phyloP scores from a whole-genome alignment of 1,140 invertebrate genomes.

The Trissolcus basalis region DNA sequence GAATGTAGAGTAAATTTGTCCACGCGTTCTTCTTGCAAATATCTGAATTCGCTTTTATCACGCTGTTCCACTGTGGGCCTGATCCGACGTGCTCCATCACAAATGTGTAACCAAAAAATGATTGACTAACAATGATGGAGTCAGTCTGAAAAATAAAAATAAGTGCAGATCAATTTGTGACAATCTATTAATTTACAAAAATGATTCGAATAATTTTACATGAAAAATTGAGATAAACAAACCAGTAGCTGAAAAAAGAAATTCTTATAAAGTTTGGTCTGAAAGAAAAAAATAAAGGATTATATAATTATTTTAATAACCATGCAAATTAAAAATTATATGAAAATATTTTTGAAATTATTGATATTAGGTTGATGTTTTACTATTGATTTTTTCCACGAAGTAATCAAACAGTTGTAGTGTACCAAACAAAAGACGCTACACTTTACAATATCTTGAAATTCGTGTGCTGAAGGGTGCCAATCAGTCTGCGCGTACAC shows the following conservation, averaged over 20 bases:
- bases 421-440: too few species aligned
- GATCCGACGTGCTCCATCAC: constrained; percentile 81
- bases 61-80: constrained; percentile 82
- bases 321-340: too few species aligned
- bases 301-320: too few species aligned
- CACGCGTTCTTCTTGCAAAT: constrained; percentile 82
- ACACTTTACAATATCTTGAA: neutral
- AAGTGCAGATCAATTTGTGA: constrained; percentile 29
- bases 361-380: too few species aligned
- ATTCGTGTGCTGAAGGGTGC: constrained; percentile 23
- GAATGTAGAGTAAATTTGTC: constrained; percentile 83
- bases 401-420: too few species aligned
- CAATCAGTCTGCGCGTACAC: constrained; percentile 19
- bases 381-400: too few species aligned
- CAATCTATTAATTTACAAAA: neutral
- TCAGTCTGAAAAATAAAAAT: constrained; percentile 73
- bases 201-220: neutral
- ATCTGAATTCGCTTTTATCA: constrained; percentile 79
- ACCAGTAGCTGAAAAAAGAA: too few species aligned
- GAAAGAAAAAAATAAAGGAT: too few species aligned
- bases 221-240: too few species aligned
- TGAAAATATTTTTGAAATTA: too few species aligned
- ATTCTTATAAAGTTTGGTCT: neutral
- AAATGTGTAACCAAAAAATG: constrained; percentile 82
- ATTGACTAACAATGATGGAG: constrained; percentile 81